Evolutionary conservation across 2,888 invertebrate species (phyloP).

Genomic region (Limnephilus rhombicus): DNA sequence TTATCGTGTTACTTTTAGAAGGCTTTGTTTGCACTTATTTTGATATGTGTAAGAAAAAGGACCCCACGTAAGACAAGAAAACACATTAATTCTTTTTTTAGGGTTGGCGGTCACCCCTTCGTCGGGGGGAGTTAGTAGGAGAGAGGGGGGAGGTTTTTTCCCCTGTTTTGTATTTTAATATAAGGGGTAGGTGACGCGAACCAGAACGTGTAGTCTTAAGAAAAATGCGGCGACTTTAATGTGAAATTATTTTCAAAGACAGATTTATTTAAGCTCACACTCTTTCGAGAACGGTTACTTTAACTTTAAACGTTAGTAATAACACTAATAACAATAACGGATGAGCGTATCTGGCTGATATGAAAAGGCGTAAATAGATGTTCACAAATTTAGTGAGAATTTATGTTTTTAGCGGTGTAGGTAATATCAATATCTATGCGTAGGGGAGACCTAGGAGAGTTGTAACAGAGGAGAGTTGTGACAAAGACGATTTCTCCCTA

Average conservation of each 20-base stretch:
- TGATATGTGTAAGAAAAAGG: conserved; percentile 18
- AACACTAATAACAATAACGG: background rate
- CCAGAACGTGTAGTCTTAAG: conserved; percentile 48
- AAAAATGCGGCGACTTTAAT: conserved; percentile 41
- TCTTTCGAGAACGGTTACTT: background rate
- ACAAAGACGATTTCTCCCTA: too few species aligned
- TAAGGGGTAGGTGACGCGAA: conserved; percentile 63
- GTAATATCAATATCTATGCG: background rate
- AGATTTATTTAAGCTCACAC: background rate
- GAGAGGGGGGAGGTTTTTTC: conserved; percentile 37
- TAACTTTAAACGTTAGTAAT: background rate
- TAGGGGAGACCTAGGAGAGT: too few species aligned
- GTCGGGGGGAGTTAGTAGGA: conserved; percentile 34
- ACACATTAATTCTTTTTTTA: conserved; percentile 64
- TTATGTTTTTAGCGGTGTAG: background rate
- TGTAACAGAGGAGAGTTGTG: too few species aligned
- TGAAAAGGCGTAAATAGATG: background rate
- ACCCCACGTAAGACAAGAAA: conserved; percentile 62
- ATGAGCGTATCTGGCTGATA: background rate
- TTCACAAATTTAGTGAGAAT: background rate
- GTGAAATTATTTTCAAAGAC: background rate
- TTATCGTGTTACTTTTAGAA: background rate
- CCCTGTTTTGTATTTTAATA: conserved; percentile 66
- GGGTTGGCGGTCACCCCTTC: conserved; percentile 51
- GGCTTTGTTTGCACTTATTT: background rate